Evolutionary conservation across 2,113 vertebrate genomes (phyloP).

Genomic region (Nothocercus nigrocapillus): DNA sequence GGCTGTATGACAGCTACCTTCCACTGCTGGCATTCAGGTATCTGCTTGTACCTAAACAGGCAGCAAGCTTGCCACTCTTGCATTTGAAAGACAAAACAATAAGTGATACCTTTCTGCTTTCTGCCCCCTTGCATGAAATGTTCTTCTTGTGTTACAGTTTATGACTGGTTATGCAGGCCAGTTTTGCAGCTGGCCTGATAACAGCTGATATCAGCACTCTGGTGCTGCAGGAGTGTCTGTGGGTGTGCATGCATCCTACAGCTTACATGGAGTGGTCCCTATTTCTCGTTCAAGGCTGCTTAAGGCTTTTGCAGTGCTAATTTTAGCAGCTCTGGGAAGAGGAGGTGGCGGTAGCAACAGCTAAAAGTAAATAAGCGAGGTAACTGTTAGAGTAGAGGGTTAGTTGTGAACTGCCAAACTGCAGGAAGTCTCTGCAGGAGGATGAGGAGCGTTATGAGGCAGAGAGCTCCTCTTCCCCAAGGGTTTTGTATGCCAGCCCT

Average conservation of each 20-base stretch:
- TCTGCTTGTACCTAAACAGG: not conserved
- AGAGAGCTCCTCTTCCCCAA: not conserved
- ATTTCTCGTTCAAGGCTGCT: not conserved
- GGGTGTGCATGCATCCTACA: fast-evolving
- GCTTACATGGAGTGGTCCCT: not conserved
- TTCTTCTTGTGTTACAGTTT: not conserved
- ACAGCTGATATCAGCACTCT: fast-evolving
- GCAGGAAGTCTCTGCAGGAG: fast-evolving
- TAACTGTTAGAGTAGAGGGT: not conserved
- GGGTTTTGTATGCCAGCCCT: not conserved
- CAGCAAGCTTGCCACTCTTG: not conserved
- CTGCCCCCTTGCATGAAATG: not conserved
- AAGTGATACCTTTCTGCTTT: not conserved
- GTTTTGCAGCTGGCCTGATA: not conserved
- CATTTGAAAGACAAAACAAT: not conserved
- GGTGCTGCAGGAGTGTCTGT: not conserved
- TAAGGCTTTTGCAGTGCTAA: not conserved
- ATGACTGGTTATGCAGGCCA: not conserved
- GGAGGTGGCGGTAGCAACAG: not conserved
- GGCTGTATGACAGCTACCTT: not conserved
- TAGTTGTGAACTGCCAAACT: not conserved
- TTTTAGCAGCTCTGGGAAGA: not conserved
- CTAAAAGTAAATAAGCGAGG: not conserved
- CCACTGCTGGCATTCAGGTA: not conserved
- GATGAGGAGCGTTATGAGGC: not conserved